Base-by-base conservation (phyloP, 2,113 vertebrate species). In the Stegastes partitus region DNA sequence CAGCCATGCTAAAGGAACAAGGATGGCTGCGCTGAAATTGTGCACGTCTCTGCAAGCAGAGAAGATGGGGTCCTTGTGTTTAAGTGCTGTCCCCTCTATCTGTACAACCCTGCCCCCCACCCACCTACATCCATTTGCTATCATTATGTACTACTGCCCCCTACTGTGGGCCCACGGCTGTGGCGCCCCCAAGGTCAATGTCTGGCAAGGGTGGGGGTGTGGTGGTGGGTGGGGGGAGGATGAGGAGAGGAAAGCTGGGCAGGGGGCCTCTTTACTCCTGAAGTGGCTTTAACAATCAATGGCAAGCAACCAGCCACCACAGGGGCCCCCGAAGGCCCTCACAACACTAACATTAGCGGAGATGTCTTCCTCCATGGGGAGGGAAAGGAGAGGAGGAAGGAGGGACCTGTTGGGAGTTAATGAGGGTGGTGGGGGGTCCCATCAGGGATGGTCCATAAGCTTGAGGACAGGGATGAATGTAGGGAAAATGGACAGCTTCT, bases 121-220 rank as follows among this genome's bases (percentile, higher is more conserved):
- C 53, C 47, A 28, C 73, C 42, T 19, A 55, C 74, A 74, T 23
- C 69, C 69, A 88, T 91, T 87, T 88, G 77, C 89, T 86, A 88
- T 90, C 92, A 93, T 93, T 93, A 93, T 92, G 91, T 91, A 64
- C 86, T 91, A 87, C 92, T 94, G 93, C 93, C 93, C 87, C 94
- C 94, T 93, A 83, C 91, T 93, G 93, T 3, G 89, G 72, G 88
- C 76, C 82, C 57, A 67, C 37, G 79, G 88, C 82, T 89, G 77
- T 88, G 88, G 69, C 71, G 88, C 71, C 87, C 91, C 68, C 53
- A 78, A 90, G 93, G 91, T 93, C 93, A 94, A 76, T 54, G 77
- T 56, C 59, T 72, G 74, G 68, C 78, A 55, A 77, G 59, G 68
- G 50, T 75, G 59, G 68, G 50, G 80, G 45, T 21, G 16, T 5